Base-by-base conservation (phyloP, 2,113 vertebrate genomes). In the Hydrochoerus hydrochaeris region DNA sequence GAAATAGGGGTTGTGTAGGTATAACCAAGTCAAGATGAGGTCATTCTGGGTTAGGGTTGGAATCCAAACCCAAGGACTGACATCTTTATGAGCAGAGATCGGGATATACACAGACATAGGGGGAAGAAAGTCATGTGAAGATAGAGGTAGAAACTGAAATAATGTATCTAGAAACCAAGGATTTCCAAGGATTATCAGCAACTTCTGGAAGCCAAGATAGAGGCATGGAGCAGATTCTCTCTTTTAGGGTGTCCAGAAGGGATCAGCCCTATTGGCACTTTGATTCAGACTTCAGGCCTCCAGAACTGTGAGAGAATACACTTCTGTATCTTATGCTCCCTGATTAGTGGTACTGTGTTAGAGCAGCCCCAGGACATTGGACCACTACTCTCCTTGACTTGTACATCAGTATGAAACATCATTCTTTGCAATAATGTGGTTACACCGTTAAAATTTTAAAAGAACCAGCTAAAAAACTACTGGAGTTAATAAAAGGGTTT, bases 401-500 rank as follows among this genome's bases (percentile, higher is more conserved):
- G 16, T 38, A 32, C 35, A 63, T 60, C 35, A 49, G 54, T 22
- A 63, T 13, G 83, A 71, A 94, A 69, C 41, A 41, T 80, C 12
- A 28, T 57, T 71, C 71, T 95, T 82, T 17, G 65, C 49, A 83
- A 75, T 54, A 30, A 46, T 3, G 5, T 67, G 80, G 35, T 46
- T 67, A 30, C 1, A 30, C 13, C 20, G 30, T 93, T 82, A 71
- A 88, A 26, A 94, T 60, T 73, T 52, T 62, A 83, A 77, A 54
- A 38, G 46, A n/a, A 62, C 35, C 16, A 58, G 60, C 62, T 75
- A 80, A 82, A 93, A 93, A 60, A 63, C 26, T 83, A 32, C 54
- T 73, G 19, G 52, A 67, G 69, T 67, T 84, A 75, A 85, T 57
- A 67, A 88, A 82, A 86, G 67, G 35, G 41, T 88, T 91, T 77